A percentile compares a stretch with the other conserved stretches of the same genome.
Conservation (phyloP, 1,140 invertebrate species). For the Heliconius melpomene region DNA sequence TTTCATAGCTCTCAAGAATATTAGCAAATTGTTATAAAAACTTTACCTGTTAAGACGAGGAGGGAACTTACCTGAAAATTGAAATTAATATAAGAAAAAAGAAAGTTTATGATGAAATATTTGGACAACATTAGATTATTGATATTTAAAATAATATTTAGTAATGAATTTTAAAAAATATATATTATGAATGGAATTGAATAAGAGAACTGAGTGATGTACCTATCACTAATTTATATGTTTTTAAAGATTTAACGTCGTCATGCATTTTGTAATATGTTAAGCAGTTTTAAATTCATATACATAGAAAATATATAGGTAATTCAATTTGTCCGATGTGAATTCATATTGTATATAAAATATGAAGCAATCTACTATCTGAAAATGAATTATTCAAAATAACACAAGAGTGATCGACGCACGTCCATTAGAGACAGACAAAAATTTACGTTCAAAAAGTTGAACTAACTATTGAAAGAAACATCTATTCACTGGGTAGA, state of each 20-base stretch:
- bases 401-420: not conserved
- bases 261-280: not conserved
- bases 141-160: not conserved
- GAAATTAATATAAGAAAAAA: not conserved
- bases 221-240: too few species aligned
- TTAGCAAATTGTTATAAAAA: constrained; percentile 26
- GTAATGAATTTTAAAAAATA: not conserved
- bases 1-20: constrained; percentile 23
- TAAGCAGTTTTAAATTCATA: not conserved
- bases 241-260: too few species aligned
- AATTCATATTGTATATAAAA: not conserved
- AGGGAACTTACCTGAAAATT: constrained; percentile 16
- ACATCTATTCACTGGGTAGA: too few species aligned
- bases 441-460: not conserved
- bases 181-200: not conserved
- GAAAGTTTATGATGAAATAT: not conserved
- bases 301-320: not conserved
- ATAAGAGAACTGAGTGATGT: too few species aligned
- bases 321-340: not conserved
- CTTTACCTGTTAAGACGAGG: constrained; percentile 10
- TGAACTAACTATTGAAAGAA: not conserved
- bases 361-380: not conserved
- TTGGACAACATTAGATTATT: not conserved
- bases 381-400: not conserved
- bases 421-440: not conserved